Evolutionary conservation across 2,113 vertebrate species (phyloP).

Genomic region (Crocuta crocuta): DNA sequence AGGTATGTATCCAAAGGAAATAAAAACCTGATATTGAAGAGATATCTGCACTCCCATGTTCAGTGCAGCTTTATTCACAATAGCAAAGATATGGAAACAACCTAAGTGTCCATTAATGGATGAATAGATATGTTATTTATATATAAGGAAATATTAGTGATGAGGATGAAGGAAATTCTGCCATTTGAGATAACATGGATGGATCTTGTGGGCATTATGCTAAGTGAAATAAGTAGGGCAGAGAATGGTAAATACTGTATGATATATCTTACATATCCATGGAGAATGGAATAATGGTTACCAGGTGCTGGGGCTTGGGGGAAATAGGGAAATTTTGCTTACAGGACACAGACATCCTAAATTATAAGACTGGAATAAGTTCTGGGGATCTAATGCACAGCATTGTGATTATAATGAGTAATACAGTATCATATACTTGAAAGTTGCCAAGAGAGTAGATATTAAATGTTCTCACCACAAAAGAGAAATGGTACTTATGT

Average conservation of each 20-base stretch:
- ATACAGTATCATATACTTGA: neutral
- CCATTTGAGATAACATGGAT: neutral
- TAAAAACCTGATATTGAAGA: neutral
- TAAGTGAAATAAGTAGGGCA: neutral
- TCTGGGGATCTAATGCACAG: neutral
- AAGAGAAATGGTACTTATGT: neutral
- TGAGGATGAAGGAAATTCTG: neutral
- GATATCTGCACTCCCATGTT: neutral
- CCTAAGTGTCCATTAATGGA: neutral
- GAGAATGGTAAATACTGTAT: neutral
- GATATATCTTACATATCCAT: neutral
- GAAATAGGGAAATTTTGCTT: neutral
- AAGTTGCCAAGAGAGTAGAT: neutral
- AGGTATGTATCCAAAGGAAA: neutral
- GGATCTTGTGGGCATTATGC: neutral
- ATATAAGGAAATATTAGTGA: neutral
- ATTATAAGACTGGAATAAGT: neutral
- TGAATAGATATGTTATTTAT: neutral
- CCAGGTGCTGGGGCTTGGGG: neutral
- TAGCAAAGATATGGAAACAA: neutral
- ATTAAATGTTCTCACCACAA: neutral
- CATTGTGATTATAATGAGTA: neutral
- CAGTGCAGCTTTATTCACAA: neutral
- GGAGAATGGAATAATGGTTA: neutral
- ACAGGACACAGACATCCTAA: neutral